phyloP scores from a whole-genome alignment of 1,140 invertebrate genomes.

The Anoplophora glabripennis region DNA sequence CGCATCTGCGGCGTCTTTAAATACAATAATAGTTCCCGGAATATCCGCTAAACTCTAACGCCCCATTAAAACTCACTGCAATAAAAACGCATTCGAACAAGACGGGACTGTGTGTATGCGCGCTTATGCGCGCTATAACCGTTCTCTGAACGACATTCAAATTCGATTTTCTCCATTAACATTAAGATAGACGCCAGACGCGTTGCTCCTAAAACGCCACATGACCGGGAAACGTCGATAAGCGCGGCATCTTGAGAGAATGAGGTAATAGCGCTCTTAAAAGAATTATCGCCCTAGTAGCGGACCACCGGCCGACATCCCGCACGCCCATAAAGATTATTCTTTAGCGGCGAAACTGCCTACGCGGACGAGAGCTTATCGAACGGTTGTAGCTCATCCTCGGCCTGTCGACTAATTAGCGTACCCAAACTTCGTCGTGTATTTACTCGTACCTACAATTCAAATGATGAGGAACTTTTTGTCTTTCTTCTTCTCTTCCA shows the following conservation, averaged over 20 bases:
- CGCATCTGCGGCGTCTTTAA: too few relatives aligned
- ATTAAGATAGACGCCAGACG: not conserved
- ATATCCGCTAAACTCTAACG: too few relatives aligned
- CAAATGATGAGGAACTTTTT: too few relatives aligned
- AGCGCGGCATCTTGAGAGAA: not conserved
- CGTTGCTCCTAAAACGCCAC: not conserved
- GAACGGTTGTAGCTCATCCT: too few relatives aligned
- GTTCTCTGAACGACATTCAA: slow-evolving; percentile 2
- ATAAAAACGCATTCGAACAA: too few relatives aligned
- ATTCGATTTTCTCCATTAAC: slow-evolving; percentile 7
- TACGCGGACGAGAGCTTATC: not conserved
- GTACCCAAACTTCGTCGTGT: too few relatives aligned
- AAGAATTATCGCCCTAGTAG: not conserved
- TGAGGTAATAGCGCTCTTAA: slow-evolving; percentile 3
- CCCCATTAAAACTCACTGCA: too few relatives aligned
- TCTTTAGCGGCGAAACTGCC: not conserved
- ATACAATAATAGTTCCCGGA: too few relatives aligned
- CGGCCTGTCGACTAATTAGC: too few relatives aligned
- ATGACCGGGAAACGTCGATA: not conserved
- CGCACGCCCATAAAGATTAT: not conserved
- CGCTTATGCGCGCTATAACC: not conserved
- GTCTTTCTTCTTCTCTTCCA: too few relatives aligned
- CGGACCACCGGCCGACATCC: slow-evolving; percentile 2
- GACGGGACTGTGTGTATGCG: too few relatives aligned
- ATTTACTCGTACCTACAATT: too few relatives aligned